These are phyloP conservation scores for Dorcus parallelipipedus DNA, from an alignment of 2,888 invertebrate species.

Conservation along the genomic window DNA sequence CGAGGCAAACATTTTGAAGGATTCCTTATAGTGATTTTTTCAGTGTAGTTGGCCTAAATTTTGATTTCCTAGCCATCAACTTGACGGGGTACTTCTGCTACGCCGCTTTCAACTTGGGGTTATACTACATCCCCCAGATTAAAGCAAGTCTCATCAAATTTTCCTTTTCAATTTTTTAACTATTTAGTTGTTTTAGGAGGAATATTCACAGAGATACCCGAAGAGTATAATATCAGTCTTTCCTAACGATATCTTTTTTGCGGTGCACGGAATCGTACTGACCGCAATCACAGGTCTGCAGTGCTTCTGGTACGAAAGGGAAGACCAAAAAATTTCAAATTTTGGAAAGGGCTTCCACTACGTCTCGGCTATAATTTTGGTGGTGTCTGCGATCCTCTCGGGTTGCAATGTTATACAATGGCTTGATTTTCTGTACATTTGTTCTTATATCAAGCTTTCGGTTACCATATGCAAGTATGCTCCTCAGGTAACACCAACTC, in stretches of 20 bases:
- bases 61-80: conserved; percentile 88
- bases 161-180: too few species aligned
- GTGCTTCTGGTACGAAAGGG: conserved; percentile 81
- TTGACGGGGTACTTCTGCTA: conserved; percentile 87
- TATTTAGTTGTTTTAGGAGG: conserved; percentile 54
- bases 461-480: conserved; percentile 93
- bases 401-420: conserved; percentile 62
- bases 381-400: conserved; percentile 54
- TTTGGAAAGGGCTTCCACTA: conserved; percentile 63
- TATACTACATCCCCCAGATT: conserved; percentile 74
- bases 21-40: conserved; percentile 17
- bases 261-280: conserved; percentile 81
- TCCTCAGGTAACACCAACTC: conserved; percentile 68
- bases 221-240: conserved; percentile 85
- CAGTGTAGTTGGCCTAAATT: conserved; percentile 91
- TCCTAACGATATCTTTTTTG: conserved; percentile 89
- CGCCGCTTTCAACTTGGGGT: conserved; percentile 80
- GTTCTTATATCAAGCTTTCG: conserved; percentile 87
- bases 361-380: conserved; percentile 29
- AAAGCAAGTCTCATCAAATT: conserved; percentile 54
- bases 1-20: background rate
- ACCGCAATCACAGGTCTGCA: conserved; percentile 77
- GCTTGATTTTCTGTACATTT: conserved; percentile 85
- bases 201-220: conserved; percentile 75
- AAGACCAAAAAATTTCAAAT: conserved; percentile 76